Evolutionary conservation across 2,888 invertebrate species (phyloP), one percentile per base, ranked within the genome.

Genomic region (Pandemis cinnamomeana): DNA sequence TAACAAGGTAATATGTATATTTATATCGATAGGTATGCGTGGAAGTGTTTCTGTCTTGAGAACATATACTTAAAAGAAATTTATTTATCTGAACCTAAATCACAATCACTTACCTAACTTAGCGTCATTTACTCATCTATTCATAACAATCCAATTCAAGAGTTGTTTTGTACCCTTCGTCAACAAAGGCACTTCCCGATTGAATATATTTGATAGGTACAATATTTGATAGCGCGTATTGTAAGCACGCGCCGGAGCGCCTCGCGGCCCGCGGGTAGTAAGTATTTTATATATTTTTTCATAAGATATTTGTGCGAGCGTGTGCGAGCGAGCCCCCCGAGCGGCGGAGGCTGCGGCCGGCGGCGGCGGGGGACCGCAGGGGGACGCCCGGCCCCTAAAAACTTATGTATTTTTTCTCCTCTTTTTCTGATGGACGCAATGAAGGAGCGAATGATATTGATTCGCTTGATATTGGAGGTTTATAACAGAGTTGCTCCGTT

Each of bases 391-490:
- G 88, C 93, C 92, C 93, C 93, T 94, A 94, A 94, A 94, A 94
- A 94, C 93, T 93, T 92, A 93, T 93, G 89, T 93, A 93, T 93
- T 93, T 93, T 92, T 91, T 93, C 91, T 89, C 90, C 89, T 92
- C 70, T 93, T 93, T 93, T 93, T 91, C 92, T 86, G 89, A 91
- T 93, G 89, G 92, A 91, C 90, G 91, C 91, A 91, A 92, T 91
- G 91, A 91, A 91, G 91, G 90, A 87, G 90, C 89, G 87, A 82
- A 87, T 87, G 86, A 88, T 93, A 94, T 94, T 90, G 93, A 94
- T 92, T 92, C 87, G 86, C 79, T 83, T 80, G 80, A 82, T 80
- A 82, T 78, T 81, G 83, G 1, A 46, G 44, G 8, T 42, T 13
- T n/a, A 42, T 7, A 51, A 51, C n/a, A 51, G n/a, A 51, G 51